These are phyloP conservation scores for Amazona guildingii DNA, from an alignment of 2,113 vertebrate species.

Conservation along the genomic window DNA sequence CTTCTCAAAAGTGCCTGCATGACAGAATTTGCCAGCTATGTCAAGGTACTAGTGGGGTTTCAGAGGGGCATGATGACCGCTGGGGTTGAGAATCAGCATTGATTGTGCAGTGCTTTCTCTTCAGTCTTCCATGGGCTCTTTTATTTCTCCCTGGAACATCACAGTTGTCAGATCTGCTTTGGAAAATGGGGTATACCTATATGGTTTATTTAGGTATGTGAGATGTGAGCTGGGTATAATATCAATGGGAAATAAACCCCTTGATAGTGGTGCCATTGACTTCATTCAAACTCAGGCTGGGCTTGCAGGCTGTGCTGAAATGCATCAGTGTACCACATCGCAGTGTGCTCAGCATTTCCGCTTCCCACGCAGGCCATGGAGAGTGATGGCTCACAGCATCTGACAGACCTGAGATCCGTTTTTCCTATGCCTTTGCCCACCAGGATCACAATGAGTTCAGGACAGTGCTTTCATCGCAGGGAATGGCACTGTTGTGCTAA, in stretches of 20 bases:
- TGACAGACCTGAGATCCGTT: not conserved
- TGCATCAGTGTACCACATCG: not conserved
- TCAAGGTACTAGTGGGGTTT: constrained; percentile 26
- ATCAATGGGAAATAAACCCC: not conserved
- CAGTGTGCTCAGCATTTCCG: not conserved
- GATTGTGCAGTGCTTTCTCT: not conserved
- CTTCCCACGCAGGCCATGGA: not conserved
- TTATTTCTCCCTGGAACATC: not conserved
- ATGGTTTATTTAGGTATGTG: not conserved
- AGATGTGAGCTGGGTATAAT: not conserved
- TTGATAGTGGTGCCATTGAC: not conserved
- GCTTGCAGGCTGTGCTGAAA: not conserved
- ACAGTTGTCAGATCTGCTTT: not conserved
- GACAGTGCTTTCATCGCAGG: accelerated
- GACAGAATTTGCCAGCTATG: constrained; percentile 33
- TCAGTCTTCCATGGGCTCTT: not conserved
- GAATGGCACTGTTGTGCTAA: not conserved
- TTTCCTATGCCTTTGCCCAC: not conserved
- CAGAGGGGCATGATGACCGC: not conserved
- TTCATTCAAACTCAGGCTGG: not conserved
- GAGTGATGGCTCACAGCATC: not conserved
- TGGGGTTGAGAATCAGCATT: not conserved
- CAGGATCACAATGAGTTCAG: not conserved
- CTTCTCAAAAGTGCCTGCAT: constrained; percentile 38
- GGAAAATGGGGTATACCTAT: not conserved